phyloP scores from a whole-genome alignment of 1,140 invertebrate genomes.

The Sarcophaga bullata region DNA sequence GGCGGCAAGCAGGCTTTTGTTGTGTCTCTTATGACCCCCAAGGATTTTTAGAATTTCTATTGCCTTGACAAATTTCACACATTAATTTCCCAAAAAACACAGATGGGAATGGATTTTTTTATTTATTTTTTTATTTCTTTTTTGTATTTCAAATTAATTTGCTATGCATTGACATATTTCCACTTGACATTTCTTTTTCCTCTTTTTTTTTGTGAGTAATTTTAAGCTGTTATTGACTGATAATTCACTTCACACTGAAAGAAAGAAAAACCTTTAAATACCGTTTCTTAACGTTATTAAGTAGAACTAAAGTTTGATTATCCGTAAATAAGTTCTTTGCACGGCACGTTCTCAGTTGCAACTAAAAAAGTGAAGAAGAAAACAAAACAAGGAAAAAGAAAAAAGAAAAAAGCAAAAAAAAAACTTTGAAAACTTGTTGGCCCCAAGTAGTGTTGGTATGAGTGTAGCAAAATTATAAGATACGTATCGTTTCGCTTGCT shows the following conservation, averaged over 20 bases:
- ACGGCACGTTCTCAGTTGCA: slow-evolving; percentile 13
- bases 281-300: background rate
- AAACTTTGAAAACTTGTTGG: background rate
- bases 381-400: too few relatives aligned
- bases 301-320: background rate
- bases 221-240: background rate
- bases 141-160: background rate
- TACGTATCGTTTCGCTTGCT: background rate
- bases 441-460: background rate
- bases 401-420: too few relatives aligned
- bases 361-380: background rate
- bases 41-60: too few relatives aligned
- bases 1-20: too few relatives aligned
- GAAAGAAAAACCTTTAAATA: background rate
- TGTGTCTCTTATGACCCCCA: too few relatives aligned
- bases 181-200: too few relatives aligned
- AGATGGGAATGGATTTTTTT: too few relatives aligned
- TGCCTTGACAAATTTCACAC: too few relatives aligned
- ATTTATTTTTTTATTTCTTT: too few relatives aligned
- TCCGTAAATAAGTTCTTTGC: slow-evolving; percentile 18
- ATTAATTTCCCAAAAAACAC: too few relatives aligned
- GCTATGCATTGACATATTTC: background rate
- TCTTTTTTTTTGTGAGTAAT: background rate
- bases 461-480: background rate
- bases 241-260: background rate